phyloP scores from a whole-genome alignment of 2,888 invertebrate species.

The Malachius bipustulatus region DNA sequence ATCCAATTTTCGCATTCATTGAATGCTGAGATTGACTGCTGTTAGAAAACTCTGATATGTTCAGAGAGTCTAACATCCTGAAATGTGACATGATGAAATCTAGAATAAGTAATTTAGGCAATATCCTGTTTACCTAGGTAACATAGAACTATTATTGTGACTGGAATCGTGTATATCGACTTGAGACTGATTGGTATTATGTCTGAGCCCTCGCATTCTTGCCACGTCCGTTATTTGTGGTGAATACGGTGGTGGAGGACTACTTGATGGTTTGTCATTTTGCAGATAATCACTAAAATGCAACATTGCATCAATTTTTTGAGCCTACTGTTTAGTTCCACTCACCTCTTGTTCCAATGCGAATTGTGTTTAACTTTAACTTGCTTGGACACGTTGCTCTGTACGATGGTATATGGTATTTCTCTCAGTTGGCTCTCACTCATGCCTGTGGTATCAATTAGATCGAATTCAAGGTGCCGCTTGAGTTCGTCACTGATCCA shows the following conservation, averaged over 20 bases:
- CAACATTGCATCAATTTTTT: too few relatives aligned
- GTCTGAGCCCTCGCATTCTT: conserved; percentile 20
- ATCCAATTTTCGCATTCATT: conserved; percentile 15
- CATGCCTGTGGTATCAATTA: conserved; percentile 83
- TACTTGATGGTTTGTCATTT: conserved; percentile 26
- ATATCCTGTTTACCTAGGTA: background rate
- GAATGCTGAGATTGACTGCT: conserved; percentile 14
- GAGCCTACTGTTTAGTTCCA: background rate
- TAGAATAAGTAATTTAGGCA: too few relatives aligned
- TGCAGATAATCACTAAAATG: conserved; percentile 11
- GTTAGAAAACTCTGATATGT: conserved; percentile 15
- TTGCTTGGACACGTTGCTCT: conserved; percentile 48
- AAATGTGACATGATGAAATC: conserved; percentile 10
- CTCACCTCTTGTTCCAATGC: conserved; percentile 1
- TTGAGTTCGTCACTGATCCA: conserved; percentile 67
- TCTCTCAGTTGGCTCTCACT: conserved; percentile 74
- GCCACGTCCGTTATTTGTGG: conserved; percentile 26
- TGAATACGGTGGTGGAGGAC: conserved; percentile 39
- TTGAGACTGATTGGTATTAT: conserved; percentile 7
- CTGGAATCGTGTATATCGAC: conserved; percentile 1
- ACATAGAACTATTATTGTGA: background rate
- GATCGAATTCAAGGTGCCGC: conserved; percentile 76
- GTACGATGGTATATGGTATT: conserved; percentile 81
- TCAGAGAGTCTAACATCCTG: conserved; percentile 25
- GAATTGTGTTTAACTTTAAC: conserved; percentile 39